Percentiles rank a stretch among this genome's conserved stretches.
These are phyloP conservation scores for Prionace glauca DNA, from an alignment of 2,797 vertebrate genomes.

Conservation along the genomic window DNA sequence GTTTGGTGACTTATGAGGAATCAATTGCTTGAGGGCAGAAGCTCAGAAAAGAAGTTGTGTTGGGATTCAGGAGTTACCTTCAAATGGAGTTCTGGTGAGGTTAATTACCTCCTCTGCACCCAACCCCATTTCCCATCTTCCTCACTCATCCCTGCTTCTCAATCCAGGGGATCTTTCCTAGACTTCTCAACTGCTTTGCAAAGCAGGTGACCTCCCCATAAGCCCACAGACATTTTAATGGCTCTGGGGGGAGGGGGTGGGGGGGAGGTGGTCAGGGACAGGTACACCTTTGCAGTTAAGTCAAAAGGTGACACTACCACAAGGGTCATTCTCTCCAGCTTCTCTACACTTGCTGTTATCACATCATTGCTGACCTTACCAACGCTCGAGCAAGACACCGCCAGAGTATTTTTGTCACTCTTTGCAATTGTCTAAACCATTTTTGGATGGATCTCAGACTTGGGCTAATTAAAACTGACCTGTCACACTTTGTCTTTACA, in stretches of 20 bases:
- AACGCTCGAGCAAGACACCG: too few relatives aligned
- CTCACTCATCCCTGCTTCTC: not conserved
- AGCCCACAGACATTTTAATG: not conserved
- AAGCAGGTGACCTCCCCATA: not conserved
- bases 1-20: too few relatives aligned
- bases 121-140: not conserved
- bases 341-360: too few relatives aligned
- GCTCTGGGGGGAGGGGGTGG: too few relatives aligned
- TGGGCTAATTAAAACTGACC: too few relatives aligned
- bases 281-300: not conserved
- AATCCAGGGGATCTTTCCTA: not conserved
- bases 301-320: not conserved
- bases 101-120: not conserved
- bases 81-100: not conserved
- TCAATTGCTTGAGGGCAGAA: too few relatives aligned
- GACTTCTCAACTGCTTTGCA: not conserved
- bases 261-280: not conserved
- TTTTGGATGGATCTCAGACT: too few relatives aligned
- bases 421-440: too few relatives aligned
- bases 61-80: not conserved
- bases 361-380: not conserved
- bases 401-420: too few relatives aligned
- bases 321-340: not conserved
- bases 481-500: too few relatives aligned
- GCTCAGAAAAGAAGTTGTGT: too few relatives aligned